Base-by-base conservation (phyloP, 2,888 invertebrate species). In the Blastobasis adustella region DNA sequence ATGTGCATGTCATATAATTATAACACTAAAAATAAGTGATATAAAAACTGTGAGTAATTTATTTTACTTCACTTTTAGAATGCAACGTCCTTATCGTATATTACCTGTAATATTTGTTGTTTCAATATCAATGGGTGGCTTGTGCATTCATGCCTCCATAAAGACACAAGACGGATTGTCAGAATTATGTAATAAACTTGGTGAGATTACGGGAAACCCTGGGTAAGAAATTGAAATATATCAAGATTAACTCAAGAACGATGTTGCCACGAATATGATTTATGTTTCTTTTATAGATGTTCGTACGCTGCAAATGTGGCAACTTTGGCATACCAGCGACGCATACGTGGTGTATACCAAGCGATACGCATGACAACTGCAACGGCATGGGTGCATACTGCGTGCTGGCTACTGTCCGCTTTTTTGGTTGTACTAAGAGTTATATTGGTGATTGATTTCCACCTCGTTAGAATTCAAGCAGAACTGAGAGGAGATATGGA, bases 341-440 rank as follows among this genome's bases (percentile, higher is more conserved):
- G 80, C 8, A 85, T 87, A 54, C 79, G 82, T 1, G 86, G 86
- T 4, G 86, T 87, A 37, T 85, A 82, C 67, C 85, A 85, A 54
- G 85, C 84, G 5, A 82, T 76, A 1, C 67, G 65, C 10, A 73
- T 88, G 5, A 86, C 86, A 0, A 79, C 85, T 48, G 44, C 75
- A 4, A 71, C 88, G 0, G 84, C 88, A 1, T 88, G 88, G 88
- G 66, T 87, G 1, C 85, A 87, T 60, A 86, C 87, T 2, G 4
- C 56, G 9, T 87, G 87, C 66, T 88, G 88, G 88, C 45, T 86
- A 5, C 58, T 78, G 3, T 80, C 86, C 0, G 77, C 82, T 0
- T 41, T 77, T 4, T 61, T 88, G 5, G 67, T 77, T 0, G 39
- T 81, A 9, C 54, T 63, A 2, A 67, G 88, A 8, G 72, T 87